Evolutionary conservation across 2,888 invertebrate species (phyloP), one percentile per base, ranked within the genome.

Genomic region (Sarcophaga rosellei): DNA sequence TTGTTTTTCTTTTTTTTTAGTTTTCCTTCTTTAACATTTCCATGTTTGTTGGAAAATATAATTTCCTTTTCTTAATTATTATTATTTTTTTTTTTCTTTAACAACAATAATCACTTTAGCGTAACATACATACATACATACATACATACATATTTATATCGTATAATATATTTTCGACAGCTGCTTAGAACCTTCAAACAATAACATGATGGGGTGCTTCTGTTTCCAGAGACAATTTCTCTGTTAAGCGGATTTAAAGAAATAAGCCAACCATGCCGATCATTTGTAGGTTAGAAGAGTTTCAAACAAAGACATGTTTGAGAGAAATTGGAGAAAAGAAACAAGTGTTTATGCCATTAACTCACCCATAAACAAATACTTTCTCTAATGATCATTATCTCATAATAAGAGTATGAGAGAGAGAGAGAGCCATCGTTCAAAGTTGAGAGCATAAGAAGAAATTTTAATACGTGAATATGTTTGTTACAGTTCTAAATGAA

Each of bases 361-460:
- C 35, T 35, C 8, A 57, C 69, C 61, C 66, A 59, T 77, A 79
- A 25, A 73, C 23, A 59, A 68, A 59, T 47, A 72, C 81, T 79
- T 84, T 84, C 81, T 72, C 47, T 81, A 79, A 84, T 84, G 76
- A 78, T 81, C 70, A 70, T 80, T 75, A 77, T 59, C 47, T 63
- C 12, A 15, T 53, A 4, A 53, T 53, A 15, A 12, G 53, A 15
- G 4, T 5, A 5, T 17, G 44, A 62, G 53, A 78, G 73, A 17
- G 2, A 1, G 25, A 10, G 68, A 73, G 61, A 75, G 62, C 45
- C 35, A 47, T 35, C 35, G 35, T 35, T 59, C 45, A 4, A 61
- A 20, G 11, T n/a, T 25, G 23, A 4, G 53, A 61, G 21, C 12
- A 68, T 63, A 17, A 65, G 20, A 81, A 20, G 25, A 78, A 20